Conservation (phyloP, 2,797 vertebrate genomes). For the Syndactyla subalaris region DNA sequence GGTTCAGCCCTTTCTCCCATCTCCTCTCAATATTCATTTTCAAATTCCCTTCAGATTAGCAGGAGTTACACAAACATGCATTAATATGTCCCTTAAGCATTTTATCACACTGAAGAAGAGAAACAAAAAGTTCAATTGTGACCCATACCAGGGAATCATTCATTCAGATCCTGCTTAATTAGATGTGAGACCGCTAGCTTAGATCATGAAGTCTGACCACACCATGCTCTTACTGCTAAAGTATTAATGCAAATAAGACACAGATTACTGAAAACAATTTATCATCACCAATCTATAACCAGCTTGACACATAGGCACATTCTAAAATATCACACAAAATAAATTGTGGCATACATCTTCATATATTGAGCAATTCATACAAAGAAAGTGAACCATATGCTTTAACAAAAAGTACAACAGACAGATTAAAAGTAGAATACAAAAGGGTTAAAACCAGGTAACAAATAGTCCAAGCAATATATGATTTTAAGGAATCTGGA, state of each 20-base stretch:
- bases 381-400: background rate
- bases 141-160: background rate
- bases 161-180: constrained; percentile 29
- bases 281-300: constrained; percentile 1
- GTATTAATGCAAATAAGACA: constrained; percentile 40
- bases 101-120: constrained; percentile 20
- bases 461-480: background rate
- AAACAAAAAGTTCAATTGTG: constrained; percentile 49
- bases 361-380: background rate
- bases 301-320: background rate
- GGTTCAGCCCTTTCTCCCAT: background rate
- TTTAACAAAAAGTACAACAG: background rate
- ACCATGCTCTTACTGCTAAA: background rate
- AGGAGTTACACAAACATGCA: constrained; percentile 3
- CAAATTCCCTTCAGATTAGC: background rate
- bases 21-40: background rate
- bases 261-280: constrained; percentile 12
- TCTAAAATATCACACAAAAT: background rate
- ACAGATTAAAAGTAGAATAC: background rate
- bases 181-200: constrained; percentile 3
- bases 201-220: constrained; percentile 29
- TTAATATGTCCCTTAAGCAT: constrained; percentile 5
- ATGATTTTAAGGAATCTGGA: background rate
- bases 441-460: background rate
- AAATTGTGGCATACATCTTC: background rate